Conservation (phyloP, 2,888 invertebrate species). For the Byasa hedistus region DNA sequence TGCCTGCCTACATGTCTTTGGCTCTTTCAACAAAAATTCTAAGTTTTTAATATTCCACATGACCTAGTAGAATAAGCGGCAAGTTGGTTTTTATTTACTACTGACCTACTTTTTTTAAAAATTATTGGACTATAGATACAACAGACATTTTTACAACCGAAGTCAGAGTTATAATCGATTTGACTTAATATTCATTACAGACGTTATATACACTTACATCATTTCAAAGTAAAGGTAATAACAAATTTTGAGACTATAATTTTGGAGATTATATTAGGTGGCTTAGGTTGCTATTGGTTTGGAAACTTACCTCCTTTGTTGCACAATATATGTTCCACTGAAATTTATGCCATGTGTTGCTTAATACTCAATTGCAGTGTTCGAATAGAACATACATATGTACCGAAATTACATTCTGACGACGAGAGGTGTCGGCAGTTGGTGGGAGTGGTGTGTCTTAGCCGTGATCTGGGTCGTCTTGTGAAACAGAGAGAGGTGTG, state of each 20-base stretch:
- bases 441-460: slow-evolving; percentile 38
- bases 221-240: no score
- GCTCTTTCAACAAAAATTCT: no score
- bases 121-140: no score
- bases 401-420: slow-evolving; percentile 32
- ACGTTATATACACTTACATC: no score
- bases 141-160: no score
- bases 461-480: slow-evolving; percentile 52
- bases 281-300: slow-evolving; percentile 35
- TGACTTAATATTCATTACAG: no score
- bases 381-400: slow-evolving; percentile 24
- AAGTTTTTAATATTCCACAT: no score
- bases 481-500: slow-evolving; percentile 56
- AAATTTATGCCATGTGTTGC: slow-evolving; percentile 37
- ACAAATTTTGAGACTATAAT: not conserved
- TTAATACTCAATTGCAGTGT: slow-evolving; percentile 34
- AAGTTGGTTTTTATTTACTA: no score
- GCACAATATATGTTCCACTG: slow-evolving; percentile 40
- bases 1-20: no score
- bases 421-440: slow-evolving; percentile 30
- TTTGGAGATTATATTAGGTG: not conserved
- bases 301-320: slow-evolving; percentile 37
- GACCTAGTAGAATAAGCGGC: no score
- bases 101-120: no score
- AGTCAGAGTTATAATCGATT: no score